Evolutionary conservation across 2,113 vertebrate genomes (phyloP), one percentile per base, ranked within the genome.

Genomic region (Grammomys dolichurus): DNA sequence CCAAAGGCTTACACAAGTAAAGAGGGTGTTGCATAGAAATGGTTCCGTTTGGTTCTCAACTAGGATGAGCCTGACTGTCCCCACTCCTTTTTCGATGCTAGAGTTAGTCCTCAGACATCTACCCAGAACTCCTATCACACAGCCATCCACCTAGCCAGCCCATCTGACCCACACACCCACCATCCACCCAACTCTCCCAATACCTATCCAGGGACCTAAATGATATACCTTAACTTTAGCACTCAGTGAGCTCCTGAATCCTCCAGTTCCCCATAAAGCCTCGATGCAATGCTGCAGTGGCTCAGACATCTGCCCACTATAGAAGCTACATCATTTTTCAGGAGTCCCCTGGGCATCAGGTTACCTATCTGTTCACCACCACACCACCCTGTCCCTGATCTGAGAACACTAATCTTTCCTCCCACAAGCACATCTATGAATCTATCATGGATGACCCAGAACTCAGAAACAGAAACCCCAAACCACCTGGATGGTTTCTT

Each of bases 391-490:
- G 46, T 36, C 31, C 56, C 31, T 43, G 58, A 76, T 8, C 43
- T 20, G 28, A 16, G 60, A 28, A 51, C 77, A 36, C 16, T 3
- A 60, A 56, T 26, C 48, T 89, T 85, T 95, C 40, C 51, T 67
- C 54, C 78, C 26, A 82, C 19, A 67, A 24, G 19, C 58, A 5
- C n/a, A 8, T 60, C 60, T 95, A 28, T 36, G 56, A 80, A 6
- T 63, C 89, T 81, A 70, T 96, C 73, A 94, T 76, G 86, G 73
- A 69, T 95, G 33, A 1, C 26, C 51, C 73, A 75, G 43, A 75
- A 11, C 75, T 91, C 60, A 43, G 51, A 87, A 96, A 93, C n/a
- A 82, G 19, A 91, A 95, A 91, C 67, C 69, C 67, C 26, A 63
- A 9, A 20, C 58, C 58, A 81, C 36, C 7, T 85, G 54, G 89